Evolutionary conservation across 2,797 vertebrate genomes (phyloP).

Genomic region (Peromyscus attwateri): DNA sequence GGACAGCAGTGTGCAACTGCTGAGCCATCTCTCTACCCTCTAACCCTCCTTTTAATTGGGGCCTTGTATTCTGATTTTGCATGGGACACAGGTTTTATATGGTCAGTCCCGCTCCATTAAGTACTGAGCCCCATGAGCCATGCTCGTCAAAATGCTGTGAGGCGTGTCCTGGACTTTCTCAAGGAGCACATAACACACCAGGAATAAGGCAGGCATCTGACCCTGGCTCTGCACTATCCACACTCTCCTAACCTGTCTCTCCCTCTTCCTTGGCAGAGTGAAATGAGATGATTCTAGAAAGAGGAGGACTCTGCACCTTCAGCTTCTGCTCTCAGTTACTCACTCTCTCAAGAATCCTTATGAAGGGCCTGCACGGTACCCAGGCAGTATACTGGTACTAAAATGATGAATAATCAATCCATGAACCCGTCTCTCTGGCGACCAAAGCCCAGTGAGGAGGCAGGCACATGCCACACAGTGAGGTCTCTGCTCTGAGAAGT

Average conservation of each 20-base stretch:
- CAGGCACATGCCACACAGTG: not conserved
- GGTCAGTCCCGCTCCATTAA: not conserved
- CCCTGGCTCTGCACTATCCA: too few species aligned
- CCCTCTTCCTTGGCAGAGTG: not conserved
- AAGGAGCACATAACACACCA: not conserved
- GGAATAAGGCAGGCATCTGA: not conserved
- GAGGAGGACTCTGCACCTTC: not conserved
- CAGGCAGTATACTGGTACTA: conserved; percentile 58
- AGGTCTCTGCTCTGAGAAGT: not conserved
- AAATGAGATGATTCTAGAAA: conserved; percentile 30
- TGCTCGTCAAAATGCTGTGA: not conserved
- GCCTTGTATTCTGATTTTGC: not conserved
- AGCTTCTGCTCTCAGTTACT: conserved; percentile 52
- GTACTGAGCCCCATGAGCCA: not conserved
- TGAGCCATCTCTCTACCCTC: not conserved
- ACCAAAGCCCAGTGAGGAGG: not conserved
- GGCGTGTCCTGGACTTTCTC: not conserved
- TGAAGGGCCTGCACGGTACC: not conserved
- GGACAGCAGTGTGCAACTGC: not conserved
- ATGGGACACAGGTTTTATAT: not conserved
- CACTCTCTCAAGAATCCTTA: not conserved
- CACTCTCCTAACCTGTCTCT: not conserved
- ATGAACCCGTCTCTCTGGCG: not conserved
- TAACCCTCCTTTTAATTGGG: not conserved
- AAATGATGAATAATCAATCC: conserved; percentile 59